Conservation (phyloP, 1,140 invertebrate species). For the Heliconius eleuchia region DNA sequence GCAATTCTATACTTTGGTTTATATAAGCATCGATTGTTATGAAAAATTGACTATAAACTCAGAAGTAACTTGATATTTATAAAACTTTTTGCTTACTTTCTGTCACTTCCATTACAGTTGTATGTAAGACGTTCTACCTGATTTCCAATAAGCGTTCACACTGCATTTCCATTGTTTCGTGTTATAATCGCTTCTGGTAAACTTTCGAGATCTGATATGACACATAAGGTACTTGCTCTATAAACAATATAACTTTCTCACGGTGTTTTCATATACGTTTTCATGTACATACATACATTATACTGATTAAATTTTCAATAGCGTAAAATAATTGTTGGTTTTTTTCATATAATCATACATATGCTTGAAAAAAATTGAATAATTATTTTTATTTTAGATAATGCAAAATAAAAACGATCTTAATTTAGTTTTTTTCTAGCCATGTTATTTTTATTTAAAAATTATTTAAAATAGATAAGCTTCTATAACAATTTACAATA, state of each 20-base stretch:
- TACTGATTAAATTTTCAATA: background rate
- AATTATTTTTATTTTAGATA: too few species aligned
- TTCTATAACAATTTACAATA: background rate
- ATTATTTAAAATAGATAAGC: too few species aligned
- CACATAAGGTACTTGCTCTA: conserved; percentile 18
- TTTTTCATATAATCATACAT: background rate
- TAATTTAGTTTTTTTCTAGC: too few species aligned
- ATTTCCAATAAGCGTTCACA: conserved; percentile 37
- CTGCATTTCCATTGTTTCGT: conserved; percentile 39
- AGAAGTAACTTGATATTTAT: background rate
- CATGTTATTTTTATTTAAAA: too few species aligned
- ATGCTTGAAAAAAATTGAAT: background rate
- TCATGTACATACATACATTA: background rate
- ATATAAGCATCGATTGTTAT: too few species aligned
- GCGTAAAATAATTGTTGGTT: background rate
- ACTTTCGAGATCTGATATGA: conserved; percentile 53
- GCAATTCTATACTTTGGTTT: too few species aligned
- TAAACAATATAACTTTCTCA: conserved; percentile 40
- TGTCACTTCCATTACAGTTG: background rate
- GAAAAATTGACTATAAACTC: background rate
- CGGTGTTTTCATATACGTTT: conserved; percentile 5
- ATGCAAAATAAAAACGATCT: too few species aligned
- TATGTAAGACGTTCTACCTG: background rate
- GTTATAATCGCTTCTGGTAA: conserved; percentile 53
- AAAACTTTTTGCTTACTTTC: background rate